phyloP scores from a whole-genome alignment of 2,888 invertebrate genomes.

The Nomada ferruginata region DNA sequence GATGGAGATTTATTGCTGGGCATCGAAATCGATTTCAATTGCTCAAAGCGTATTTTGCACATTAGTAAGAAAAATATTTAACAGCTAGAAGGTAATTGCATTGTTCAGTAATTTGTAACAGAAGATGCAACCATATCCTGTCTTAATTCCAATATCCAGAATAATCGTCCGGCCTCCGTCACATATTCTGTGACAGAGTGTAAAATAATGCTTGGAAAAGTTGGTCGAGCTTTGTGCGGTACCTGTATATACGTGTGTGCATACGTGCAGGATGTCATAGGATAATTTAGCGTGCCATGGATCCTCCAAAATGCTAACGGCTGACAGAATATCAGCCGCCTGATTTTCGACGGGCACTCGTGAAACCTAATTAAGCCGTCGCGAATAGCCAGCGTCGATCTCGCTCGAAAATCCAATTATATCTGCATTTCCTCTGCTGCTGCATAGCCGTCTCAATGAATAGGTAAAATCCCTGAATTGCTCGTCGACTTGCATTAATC shows the following conservation, averaged over 20 bases:
- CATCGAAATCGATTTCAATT: no score
- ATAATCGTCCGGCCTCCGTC: background rate
- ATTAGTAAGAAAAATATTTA: no score
- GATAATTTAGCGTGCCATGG: constrained; percentile 26
- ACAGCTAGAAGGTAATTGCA: no score
- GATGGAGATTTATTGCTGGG: no score
- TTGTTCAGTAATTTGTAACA: no score
- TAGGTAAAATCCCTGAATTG: constrained; percentile 55
- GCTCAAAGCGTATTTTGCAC: no score
- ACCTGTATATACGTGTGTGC: no score
- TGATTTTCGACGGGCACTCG: constrained; percentile 70
- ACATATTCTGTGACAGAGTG: background rate
- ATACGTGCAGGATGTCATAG: background rate
- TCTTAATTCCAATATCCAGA: no score
- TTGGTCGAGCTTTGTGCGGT: background rate
- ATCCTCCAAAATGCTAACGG: constrained; percentile 50
- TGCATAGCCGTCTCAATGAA: constrained; percentile 61
- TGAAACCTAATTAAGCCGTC: constrained; percentile 76
- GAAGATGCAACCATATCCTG: no score
- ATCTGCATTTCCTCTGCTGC: constrained; percentile 58
- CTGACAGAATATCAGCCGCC: constrained; percentile 56
- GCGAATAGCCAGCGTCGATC: constrained; percentile 65
- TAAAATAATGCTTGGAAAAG: constrained; percentile 14
- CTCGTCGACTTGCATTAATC: constrained; percentile 59
- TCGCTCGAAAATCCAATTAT: constrained; percentile 70